phyloP scores from a whole-genome alignment of 2,113 vertebrate genomes.

The Macquaria australasica region DNA sequence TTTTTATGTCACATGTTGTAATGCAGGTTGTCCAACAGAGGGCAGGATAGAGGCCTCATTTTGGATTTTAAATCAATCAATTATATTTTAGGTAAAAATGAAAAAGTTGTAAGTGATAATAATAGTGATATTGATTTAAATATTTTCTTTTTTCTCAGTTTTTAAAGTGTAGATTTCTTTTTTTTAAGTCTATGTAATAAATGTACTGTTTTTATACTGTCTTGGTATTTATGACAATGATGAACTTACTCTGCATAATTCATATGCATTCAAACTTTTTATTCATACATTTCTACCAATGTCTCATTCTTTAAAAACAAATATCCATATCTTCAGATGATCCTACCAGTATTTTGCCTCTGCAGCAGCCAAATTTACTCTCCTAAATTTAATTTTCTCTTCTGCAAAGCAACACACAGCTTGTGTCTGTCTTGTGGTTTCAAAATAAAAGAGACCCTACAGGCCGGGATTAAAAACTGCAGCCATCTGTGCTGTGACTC shows the following conservation, averaged over 20 bases:
- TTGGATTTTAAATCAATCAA: not conserved
- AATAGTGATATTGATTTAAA: not conserved
- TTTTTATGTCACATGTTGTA: not conserved
- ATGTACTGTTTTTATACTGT: not conserved
- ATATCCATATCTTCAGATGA: not conserved
- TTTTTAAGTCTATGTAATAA: not conserved
- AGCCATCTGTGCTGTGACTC: not conserved
- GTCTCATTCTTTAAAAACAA: not conserved
- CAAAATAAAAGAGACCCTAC: not conserved
- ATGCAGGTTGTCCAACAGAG: conserved; percentile 12
- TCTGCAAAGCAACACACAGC: not conserved
- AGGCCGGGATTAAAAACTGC: not conserved
- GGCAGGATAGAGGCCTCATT: not conserved
- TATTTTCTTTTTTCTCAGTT: not conserved
- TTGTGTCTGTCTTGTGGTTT: not conserved
- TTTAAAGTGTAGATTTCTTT: not conserved
- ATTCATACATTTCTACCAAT: not conserved
- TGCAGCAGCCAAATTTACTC: not conserved
- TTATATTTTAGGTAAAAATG: too few species aligned
- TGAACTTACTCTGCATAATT: not conserved
- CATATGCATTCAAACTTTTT: not conserved
- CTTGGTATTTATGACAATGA: not conserved
- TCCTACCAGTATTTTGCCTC: not conserved
- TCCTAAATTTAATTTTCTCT: not conserved
- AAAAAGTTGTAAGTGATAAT: not conserved